Conservation (phyloP, 2,113 vertebrate species). For the Elachura formosa region DNA sequence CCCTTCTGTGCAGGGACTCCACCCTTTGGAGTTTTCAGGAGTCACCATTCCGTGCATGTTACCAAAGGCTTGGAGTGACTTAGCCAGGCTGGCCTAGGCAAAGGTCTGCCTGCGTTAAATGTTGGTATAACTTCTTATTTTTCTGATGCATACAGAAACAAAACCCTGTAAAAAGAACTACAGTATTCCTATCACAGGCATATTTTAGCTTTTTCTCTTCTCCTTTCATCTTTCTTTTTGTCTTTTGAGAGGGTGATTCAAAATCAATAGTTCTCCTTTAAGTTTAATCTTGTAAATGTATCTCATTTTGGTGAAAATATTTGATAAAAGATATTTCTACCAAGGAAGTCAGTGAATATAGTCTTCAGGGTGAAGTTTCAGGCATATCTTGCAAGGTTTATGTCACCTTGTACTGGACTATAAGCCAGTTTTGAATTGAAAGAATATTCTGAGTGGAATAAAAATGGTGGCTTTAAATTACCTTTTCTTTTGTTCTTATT, state of each 20-base stretch:
- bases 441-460: background rate
- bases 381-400: background rate
- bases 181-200: fast-evolving
- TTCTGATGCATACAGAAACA: background rate
- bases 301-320: background rate
- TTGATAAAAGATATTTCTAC: background rate
- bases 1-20: fast-evolving
- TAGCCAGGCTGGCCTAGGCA: background rate
- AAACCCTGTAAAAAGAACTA: background rate
- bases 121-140: background rate
- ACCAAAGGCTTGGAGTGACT: background rate
- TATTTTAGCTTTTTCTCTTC: background rate
- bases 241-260: background rate
- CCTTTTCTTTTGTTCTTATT: background rate
- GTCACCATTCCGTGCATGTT: background rate
- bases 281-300: background rate
- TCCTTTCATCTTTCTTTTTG: background rate
- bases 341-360: background rate
- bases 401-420: background rate
- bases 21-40: background rate
- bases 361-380: background rate
- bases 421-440: background rate
- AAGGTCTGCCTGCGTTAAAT: fast-evolving
- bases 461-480: background rate
- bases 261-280: background rate